Percentiles rank a stretch among this genome's conserved stretches.
phyloP scores from a whole-genome alignment of 2,888 invertebrate genomes.

The Allygus modestus region DNA sequence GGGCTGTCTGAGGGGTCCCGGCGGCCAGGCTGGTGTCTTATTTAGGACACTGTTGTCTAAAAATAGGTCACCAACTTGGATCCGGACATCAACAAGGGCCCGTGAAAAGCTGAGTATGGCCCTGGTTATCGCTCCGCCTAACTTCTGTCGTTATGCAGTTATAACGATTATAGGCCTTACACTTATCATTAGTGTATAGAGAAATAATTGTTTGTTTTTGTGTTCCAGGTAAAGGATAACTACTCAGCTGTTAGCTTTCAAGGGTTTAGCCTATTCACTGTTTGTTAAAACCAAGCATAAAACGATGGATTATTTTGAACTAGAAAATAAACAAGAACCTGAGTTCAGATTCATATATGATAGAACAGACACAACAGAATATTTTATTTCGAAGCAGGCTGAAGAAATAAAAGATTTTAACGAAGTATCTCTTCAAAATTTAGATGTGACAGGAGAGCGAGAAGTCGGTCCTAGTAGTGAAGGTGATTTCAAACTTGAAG shows the following conservation, averaged over 20 bases:
- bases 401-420: neutral
- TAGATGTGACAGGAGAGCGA: neutral
- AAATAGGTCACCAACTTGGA: too few relatives aligned
- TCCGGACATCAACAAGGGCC: too few relatives aligned
- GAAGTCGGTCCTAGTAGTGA: neutral
- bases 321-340: conserved; percentile 11
- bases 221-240: neutral
- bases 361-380: conserved; percentile 18
- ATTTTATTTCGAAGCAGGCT: neutral
- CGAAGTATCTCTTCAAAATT: neutral
- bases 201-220: neutral
- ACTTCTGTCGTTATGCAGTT: too few relatives aligned
- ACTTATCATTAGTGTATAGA: too few relatives aligned
- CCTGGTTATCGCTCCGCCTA: too few relatives aligned
- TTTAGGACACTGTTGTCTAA: too few relatives aligned
- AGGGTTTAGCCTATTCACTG: too few relatives aligned
- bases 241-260: too few relatives aligned
- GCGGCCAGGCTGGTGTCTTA: too few relatives aligned
- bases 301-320: conserved; percentile 23
- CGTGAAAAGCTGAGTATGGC: too few relatives aligned
- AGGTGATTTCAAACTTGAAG: neutral
- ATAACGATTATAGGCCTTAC: too few relatives aligned
- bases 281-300: neutral
- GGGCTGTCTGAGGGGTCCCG: too few relatives aligned
- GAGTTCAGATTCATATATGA: conserved; percentile 15